Evolutionary conservation across 2,888 invertebrate species (phyloP), one percentile per base, ranked within the genome.

Genomic region (Encarsia formosa): DNA sequence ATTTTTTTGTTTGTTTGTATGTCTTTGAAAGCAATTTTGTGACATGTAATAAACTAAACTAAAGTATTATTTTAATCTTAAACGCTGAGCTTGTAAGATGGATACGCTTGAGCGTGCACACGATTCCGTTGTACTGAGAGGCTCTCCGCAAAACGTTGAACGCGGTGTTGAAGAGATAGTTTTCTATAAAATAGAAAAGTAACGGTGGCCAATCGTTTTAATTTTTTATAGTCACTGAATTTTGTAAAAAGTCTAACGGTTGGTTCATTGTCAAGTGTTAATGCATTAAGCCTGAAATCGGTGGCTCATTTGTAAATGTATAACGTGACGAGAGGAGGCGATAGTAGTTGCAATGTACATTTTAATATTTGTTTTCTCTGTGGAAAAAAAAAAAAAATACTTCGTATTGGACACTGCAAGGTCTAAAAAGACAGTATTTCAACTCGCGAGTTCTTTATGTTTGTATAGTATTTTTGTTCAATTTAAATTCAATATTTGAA

Each of bases 231-330:
- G 58, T 65, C 45, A 63, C 64, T 66, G 56, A 62, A 57, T 65
- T 66, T 61, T 61, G 55, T 69, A 65, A 65, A 66, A 64, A 66
- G 61, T 69, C 66, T 64, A 68, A 61, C 63, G 65, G 61, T 65
- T 66, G 67, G 67, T 60, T 57, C 62, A 57, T 44, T 44, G 54
- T 38, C 38, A 38, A 47, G 52, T 54, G 59, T 42, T 40, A 51
- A 38, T 41, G 50, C 53, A 39, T 48, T 56, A 20, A 8, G 45
- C 41, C 48, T 32, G 49, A 54, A 51, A 47, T 45, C 19, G 47
- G 50, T 54, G 47, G 47, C 47, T 55, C 51, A 44, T 31, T 51
- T 54, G 44, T 57, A 45, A 54, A 42, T 52, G 49, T 52, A 54
- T 40, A 51, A 48, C 35, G 48, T 44, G 42, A 42, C 38, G 39